phyloP scores from a whole-genome alignment of 2,797 vertebrate genomes.

The Neoniphon sammara region DNA sequence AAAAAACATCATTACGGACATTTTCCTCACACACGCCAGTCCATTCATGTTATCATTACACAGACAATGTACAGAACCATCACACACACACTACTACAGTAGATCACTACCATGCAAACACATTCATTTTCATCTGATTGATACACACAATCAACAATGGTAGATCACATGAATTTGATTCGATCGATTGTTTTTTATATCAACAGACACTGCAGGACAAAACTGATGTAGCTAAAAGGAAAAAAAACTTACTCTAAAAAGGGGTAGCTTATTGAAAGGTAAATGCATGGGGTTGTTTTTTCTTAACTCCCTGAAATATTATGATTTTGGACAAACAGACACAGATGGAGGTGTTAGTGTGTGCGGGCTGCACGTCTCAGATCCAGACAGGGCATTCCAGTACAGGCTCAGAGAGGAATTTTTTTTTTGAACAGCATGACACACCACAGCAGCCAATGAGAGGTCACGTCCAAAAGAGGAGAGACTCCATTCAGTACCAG shows the following conservation, averaged over 20 bases:
- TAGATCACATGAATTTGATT: slow-evolving; percentile 58
- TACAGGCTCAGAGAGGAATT: slow-evolving; percentile 69
- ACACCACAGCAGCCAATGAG: slow-evolving; percentile 92
- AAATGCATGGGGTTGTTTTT: slow-evolving; percentile 68
- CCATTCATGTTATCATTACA: slow-evolving; percentile 35
- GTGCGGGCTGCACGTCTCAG: slow-evolving; percentile 64
- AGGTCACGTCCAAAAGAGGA: slow-evolving; percentile 67
- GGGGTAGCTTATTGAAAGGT: slow-evolving; percentile 68
- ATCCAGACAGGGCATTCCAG: slow-evolving; percentile 67
- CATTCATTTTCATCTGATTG: slow-evolving; percentile 57
- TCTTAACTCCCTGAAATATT: slow-evolving; percentile 69
- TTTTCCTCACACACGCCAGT: slow-evolving; percentile 24
- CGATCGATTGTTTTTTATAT: slow-evolving; percentile 30
- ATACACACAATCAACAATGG: slow-evolving; percentile 49
- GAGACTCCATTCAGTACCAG: slow-evolving; percentile 58
- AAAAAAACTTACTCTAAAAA: slow-evolving; percentile 63
- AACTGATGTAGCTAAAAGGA: slow-evolving; percentile 52
- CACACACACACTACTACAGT: slow-evolving; percentile 14
- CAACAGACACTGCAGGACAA: slow-evolving; percentile 60
- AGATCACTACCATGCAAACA: slow-evolving; percentile 67
- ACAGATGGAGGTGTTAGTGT: slow-evolving; percentile 75
- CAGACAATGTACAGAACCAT: slow-evolving; percentile 35
- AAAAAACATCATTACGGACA: slow-evolving; percentile 26
- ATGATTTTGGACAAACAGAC: slow-evolving; percentile 65
- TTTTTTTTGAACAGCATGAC: slow-evolving; percentile 95